Percentiles rank a stretch among this genome's conserved stretches.
phyloP scores from a whole-genome alignment of 2,113 vertebrate genomes.

The Periophthalmus modestus region DNA sequence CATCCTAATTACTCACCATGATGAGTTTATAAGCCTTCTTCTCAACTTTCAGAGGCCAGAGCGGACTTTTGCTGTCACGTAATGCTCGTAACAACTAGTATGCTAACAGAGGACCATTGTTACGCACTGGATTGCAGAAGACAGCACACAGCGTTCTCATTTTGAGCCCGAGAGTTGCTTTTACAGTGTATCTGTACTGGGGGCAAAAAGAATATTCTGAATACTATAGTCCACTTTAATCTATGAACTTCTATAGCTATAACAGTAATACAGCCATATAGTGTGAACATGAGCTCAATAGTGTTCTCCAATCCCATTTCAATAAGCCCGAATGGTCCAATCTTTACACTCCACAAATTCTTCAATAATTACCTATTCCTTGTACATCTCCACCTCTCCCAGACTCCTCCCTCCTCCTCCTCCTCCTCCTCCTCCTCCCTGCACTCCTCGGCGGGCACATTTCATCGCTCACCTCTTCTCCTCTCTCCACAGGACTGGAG shows the following conservation, averaged over 20 bases:
- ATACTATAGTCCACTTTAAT: background rate
- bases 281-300: background rate
- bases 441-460: slow-evolving; percentile 25
- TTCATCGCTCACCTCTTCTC: slow-evolving; percentile 64
- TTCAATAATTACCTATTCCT: slow-evolving; percentile 3
- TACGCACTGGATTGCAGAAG: too few species aligned
- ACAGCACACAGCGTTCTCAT: too few species aligned
- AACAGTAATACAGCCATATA: background rate
- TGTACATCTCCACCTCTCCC: background rate
- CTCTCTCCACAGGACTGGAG: slow-evolving; percentile 63
- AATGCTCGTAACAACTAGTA: too few species aligned
- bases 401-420: background rate
- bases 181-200: too few species aligned
- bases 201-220: too few species aligned
- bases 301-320: background rate
- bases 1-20: too few species aligned
- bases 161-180: too few species aligned
- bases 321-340: background rate
- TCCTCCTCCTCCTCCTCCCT: background rate
- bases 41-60: too few species aligned
- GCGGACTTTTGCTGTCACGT: too few species aligned
- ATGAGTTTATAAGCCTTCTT: too few species aligned
- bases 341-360: background rate
- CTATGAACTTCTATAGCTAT: background rate
- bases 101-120: too few species aligned